Base-by-base conservation (phyloP, 2,797 vertebrate genomes). In the Pangasius macronema region DNA sequence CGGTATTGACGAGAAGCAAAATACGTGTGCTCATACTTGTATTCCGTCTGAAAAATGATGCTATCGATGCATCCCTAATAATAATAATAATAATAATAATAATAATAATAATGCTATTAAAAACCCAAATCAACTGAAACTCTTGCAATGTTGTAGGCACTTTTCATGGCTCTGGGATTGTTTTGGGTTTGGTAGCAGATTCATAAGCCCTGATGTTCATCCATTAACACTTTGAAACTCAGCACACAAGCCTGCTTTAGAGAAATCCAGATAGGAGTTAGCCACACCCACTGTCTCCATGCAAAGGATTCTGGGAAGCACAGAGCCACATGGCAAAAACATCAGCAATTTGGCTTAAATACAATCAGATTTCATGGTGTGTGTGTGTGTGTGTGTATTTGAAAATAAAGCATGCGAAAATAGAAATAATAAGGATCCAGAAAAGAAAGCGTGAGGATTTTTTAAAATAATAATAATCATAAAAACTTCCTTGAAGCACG, bases 161-260 rank as follows among this genome's bases (percentile, higher is more conserved):
- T 93, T 93, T 91, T 92, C 88, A 91, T 91, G 92, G 92, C 90
- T 93, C 90, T 82, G 86, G 86, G 89, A 89, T 93, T 88, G 77
- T 77, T 84, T 91, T 92, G 90, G 90, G 89, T 93, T 92, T 79
- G 91, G 89, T 92, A 91, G 88, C 88, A 57, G 85, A 89, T 90
- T 91, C 85, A 86, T 89, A 88, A 92, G 92, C 91, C 92, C 92
- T 93, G 92, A 91, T 92, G 91, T 92, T 88, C 68, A 73, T 86
- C 55, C 73, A 83, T 84, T 82, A 85, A 81, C 85, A 86, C 79
- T 87, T 85, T 73, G 63, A 87, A 87, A 88, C 86, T 83, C 84
- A 85, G 88, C 84, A 33, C 85, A 88, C 75, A 84, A 75, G 85
- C 84, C 77, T 63, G 83, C 85, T 91, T 70, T 42, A 24, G 59